Percentiles rank a stretch among this genome's conserved stretches.
Evolutionary conservation across 2,113 vertebrate species (phyloP).

Genomic region (Himantopus leucocephalus): DNA sequence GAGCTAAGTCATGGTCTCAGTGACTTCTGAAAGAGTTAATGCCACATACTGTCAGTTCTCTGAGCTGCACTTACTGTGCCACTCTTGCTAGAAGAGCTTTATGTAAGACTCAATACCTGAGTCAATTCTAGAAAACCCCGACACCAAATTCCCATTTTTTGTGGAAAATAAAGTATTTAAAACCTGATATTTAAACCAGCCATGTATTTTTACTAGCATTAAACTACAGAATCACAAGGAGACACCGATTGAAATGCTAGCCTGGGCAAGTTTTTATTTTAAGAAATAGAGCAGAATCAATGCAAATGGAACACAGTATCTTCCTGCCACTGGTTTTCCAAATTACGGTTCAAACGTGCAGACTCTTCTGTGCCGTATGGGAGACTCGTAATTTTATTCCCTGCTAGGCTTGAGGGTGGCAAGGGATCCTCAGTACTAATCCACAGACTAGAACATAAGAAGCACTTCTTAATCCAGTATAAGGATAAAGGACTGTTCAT

Average conservation of each 20-base stretch:
- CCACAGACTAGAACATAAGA: not conserved
- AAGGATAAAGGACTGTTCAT: conserved; percentile 35
- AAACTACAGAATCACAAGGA: not conserved
- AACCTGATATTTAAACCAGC: not conserved
- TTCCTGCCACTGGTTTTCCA: not conserved
- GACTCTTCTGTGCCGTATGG: not conserved
- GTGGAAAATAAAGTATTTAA: not conserved
- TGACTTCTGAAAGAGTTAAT: not conserved
- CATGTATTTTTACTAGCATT: not conserved
- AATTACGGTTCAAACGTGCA: not conserved
- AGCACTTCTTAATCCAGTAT: conserved; percentile 16
- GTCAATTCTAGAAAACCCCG: not conserved
- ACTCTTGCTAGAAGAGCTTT: not conserved
- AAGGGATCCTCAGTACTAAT: conserved; percentile 12
- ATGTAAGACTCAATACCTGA: not conserved
- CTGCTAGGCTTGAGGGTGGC: not conserved
- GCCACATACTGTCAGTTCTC: not conserved
- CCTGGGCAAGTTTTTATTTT: not conserved
- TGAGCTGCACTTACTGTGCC: not conserved
- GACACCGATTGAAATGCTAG: not conserved
- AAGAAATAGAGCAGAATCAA: not conserved
- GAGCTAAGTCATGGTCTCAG: not conserved
- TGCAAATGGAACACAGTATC: not conserved
- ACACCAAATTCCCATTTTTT: not conserved
- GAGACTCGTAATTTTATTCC: not conserved